Base-by-base conservation (phyloP, 2,888 invertebrate species). In the Drosophila anomalata region DNA sequence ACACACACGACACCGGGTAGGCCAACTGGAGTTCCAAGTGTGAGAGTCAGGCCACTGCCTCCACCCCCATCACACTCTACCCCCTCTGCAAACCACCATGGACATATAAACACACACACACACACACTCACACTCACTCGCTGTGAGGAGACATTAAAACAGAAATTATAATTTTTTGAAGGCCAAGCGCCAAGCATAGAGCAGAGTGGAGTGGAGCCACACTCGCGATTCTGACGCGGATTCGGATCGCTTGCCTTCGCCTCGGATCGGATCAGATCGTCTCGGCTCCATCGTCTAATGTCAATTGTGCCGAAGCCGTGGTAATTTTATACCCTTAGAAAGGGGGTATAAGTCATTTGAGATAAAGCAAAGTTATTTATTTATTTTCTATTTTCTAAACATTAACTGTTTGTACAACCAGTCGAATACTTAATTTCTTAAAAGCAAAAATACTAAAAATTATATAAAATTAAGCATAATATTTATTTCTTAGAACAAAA, bases 91-190 rank as follows among this genome's bases (percentile, higher is more conserved):
- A 14, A 31, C 46, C 59, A 48, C 61, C 59, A 77, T 61, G 50
- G 29, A 56, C 68, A 69, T 12, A 22, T 56, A 60, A 48, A 52
- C 41, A 39, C 17, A 41, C 41, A 17, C 17, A 42, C 17, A 17
- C 17, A 54, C 68, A 69, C 14, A 22, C 58, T 14, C 14, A 55
- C 51, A 52, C 41, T 5, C 41, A 9, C 17, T 7, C 20, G 20
- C 7, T 42, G 9, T 20, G 17, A 6, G 41, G 67, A 61, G 70
- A 67, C 68, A 84, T 84, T 86, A 79, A 85, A 56, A 70, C 82
- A 82, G 73, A 87, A 82, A 87, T 85, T 85, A 87, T 83, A 85
- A 83, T 79, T 75, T 83, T 78, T 77, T 88, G 88, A 87, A 87
- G 87, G 87, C 89, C 89, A 83, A 56, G 44, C 68, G 31, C 41